Conservation (phyloP, 2,797 vertebrate genomes). For the Alcedo atthis region DNA sequence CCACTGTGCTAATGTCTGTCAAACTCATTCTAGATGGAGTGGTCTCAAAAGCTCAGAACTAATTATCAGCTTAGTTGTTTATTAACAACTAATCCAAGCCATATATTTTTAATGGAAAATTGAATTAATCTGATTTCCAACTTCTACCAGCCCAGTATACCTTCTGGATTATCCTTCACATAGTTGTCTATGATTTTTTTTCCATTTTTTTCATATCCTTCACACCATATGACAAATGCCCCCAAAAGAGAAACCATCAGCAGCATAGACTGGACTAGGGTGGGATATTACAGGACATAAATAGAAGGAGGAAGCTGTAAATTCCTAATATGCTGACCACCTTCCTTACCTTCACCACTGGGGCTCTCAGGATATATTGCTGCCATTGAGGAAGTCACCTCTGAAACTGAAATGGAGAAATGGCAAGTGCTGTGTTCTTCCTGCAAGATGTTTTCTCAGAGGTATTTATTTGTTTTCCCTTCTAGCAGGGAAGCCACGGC, state of each 20-base stretch:
- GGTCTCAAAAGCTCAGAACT: not conserved
- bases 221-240: not conserved
- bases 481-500: not conserved
- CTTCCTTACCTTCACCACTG: not conserved
- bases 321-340: not conserved
- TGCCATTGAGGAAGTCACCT: not conserved
- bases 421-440: not conserved
- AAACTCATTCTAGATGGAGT: not conserved
- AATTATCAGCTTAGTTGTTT: not conserved
- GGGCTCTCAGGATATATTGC: not conserved
- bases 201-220: not conserved
- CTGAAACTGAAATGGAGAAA: not conserved
- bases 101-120: not conserved
- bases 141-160: not conserved
- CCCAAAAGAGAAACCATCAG: not conserved
- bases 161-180: not conserved
- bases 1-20: not conserved
- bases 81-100: not conserved
- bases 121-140: not conserved
- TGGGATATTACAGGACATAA: slow-evolving; percentile 18
- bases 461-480: not conserved
- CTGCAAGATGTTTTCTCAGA: not conserved
- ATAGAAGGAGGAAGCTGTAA: not conserved
- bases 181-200: not conserved
- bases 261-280: not conserved